Evolutionary conservation across 2,113 vertebrate genomes (phyloP).

Genomic region (Sylvietta virens): DNA sequence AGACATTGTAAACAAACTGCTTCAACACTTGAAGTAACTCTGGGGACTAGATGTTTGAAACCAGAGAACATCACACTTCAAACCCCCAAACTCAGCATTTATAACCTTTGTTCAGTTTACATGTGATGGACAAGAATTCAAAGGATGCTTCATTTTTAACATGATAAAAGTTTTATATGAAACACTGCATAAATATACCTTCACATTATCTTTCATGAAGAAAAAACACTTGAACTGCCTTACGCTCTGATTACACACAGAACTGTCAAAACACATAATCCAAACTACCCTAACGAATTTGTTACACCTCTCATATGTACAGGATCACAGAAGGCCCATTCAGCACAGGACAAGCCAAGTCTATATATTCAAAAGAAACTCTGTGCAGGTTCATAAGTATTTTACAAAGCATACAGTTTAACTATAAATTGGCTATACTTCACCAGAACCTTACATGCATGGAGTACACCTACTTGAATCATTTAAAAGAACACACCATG

Average conservation of each 20-base stretch:
- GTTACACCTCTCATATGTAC: accelerated
- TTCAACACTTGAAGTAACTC: background rate
- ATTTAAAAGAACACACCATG: background rate
- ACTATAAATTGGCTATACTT: background rate
- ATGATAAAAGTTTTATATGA: background rate
- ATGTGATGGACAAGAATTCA: background rate
- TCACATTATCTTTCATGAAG: background rate
- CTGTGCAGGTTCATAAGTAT: background rate
- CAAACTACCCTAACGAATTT: background rate
- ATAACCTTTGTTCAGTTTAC: background rate
- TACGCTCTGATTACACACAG: background rate
- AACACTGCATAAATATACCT: background rate
- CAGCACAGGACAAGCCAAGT: background rate
- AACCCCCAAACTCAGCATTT: background rate
- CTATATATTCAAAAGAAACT: background rate
- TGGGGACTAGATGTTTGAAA: background rate
- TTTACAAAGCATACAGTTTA: background rate
- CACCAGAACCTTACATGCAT: background rate
- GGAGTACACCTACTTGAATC: background rate
- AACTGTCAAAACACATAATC: background rate
- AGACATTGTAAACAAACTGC: background rate
- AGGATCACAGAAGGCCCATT: background rate
- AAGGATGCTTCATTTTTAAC: background rate
- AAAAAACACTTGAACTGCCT: background rate
- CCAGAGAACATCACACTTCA: background rate